Evolutionary conservation across 2,888 invertebrate genomes (phyloP).

Genomic region (Rhagonycha lutea): DNA sequence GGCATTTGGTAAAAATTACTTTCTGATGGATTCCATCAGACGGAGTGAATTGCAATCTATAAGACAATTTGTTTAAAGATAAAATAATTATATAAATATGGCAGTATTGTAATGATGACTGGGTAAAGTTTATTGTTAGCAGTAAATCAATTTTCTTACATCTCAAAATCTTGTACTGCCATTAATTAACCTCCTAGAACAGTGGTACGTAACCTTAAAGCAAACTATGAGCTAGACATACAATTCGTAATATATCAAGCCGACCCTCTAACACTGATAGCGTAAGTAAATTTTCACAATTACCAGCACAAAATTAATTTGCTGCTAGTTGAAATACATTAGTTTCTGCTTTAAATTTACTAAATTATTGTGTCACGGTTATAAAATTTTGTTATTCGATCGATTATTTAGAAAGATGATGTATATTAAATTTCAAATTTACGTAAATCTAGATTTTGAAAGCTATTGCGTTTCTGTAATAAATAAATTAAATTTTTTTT

Average conservation of each 20-base stretch:
- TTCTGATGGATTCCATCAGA: too few species aligned
- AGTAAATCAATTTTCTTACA: not conserved
- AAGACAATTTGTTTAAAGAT: too few species aligned
- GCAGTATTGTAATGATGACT: not conserved
- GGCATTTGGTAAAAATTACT: too few species aligned
- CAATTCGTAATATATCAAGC: not conserved
- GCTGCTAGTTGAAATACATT: not conserved
- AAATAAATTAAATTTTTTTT: not conserved
- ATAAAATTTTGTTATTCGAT: not conserved
- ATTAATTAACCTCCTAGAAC: constrained; percentile 1
- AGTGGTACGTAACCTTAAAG: not conserved
- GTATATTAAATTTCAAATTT: not conserved
- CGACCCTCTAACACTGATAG: not conserved
- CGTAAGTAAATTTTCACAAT: not conserved
- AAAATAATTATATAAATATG: too few species aligned
- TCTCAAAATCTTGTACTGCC: not conserved
- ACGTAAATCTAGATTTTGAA: not conserved
- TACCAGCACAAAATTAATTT: not conserved
- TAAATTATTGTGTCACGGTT: not conserved
- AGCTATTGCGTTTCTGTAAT: not conserved
- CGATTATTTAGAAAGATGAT: not conserved
- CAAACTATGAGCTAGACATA: not conserved
- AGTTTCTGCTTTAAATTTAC: not conserved
- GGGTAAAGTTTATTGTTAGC: not conserved
- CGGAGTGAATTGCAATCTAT: too few species aligned